Conservation (phyloP, 2,113 vertebrate genomes). For the Platichthys stellatus region DNA sequence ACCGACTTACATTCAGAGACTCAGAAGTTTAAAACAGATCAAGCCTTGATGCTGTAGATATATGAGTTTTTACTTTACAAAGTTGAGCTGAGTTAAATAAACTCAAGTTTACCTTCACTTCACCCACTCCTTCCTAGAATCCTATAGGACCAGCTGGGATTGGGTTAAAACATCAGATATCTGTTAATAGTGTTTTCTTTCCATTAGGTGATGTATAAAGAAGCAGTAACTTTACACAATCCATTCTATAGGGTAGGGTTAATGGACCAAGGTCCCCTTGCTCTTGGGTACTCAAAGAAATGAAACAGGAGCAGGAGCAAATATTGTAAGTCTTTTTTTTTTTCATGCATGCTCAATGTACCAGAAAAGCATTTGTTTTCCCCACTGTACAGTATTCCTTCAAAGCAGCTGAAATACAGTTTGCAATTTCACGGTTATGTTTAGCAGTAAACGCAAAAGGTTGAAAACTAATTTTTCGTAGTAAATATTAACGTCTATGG, state of each 20-base stretch:
- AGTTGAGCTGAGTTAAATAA: too few species aligned
- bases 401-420: not conserved
- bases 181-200: not conserved
- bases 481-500: not conserved
- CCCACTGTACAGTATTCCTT: not conserved
- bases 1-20: too few species aligned
- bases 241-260: not conserved
- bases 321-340: too few species aligned
- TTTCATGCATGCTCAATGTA: not conserved
- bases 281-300: not conserved
- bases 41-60: too few species aligned
- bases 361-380: not conserved
- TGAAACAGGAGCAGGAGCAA: not conserved
- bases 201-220: not conserved
- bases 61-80: too few species aligned
- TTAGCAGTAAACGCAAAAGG: not conserved
- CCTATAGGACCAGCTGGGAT: too few species aligned
- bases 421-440: not conserved
- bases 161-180: too few species aligned
- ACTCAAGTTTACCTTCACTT: not conserved
- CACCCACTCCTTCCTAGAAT: too few species aligned
- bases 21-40: too few species aligned
- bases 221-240: not conserved
- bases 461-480: too few species aligned
- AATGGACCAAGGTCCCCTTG: not conserved